Evolutionary conservation across 2,113 vertebrate genomes (phyloP).

Genomic region (Sisor rabdophorus): DNA sequence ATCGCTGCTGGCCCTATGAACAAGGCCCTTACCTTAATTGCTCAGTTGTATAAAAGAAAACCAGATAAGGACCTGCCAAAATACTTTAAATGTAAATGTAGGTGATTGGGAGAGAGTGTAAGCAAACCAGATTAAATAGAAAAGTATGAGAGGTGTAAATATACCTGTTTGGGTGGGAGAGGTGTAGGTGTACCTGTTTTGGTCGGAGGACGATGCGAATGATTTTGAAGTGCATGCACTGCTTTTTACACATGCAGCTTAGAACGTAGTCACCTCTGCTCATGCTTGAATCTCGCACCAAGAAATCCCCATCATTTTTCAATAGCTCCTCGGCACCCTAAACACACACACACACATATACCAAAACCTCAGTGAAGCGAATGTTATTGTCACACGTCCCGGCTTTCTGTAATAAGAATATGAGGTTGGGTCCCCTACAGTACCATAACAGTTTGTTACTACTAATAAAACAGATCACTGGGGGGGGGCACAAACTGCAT

Average conservation of each 20-base stretch:
- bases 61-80: no score
- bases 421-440: no score
- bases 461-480: no score
- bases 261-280: conserved; percentile 73
- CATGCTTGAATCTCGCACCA: conserved; percentile 74
- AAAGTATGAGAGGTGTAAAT: no score
- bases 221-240: conserved; percentile 80
- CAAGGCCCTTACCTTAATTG: no score
- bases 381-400: background rate
- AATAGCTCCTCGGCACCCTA: conserved; percentile 77
- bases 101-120: background rate
- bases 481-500: no score
- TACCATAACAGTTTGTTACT: no score
- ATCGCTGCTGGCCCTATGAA: no score
- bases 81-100: background rate
- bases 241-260: conserved; percentile 74
- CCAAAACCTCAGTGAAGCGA: background rate
- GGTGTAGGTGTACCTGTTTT: conserved; percentile 60
- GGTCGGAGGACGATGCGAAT: conserved; percentile 77
- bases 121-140: background rate
- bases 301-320: conserved; percentile 78
- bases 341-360: conserved; percentile 32
- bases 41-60: no score
- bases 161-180: background rate
- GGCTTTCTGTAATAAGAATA: background rate